A percentile compares a stretch with the other conserved stretches of the same genome.
These are phyloP conservation scores for Tor tambroides DNA, from an alignment of 2,113 vertebrate genomes.

Conservation along the genomic window DNA sequence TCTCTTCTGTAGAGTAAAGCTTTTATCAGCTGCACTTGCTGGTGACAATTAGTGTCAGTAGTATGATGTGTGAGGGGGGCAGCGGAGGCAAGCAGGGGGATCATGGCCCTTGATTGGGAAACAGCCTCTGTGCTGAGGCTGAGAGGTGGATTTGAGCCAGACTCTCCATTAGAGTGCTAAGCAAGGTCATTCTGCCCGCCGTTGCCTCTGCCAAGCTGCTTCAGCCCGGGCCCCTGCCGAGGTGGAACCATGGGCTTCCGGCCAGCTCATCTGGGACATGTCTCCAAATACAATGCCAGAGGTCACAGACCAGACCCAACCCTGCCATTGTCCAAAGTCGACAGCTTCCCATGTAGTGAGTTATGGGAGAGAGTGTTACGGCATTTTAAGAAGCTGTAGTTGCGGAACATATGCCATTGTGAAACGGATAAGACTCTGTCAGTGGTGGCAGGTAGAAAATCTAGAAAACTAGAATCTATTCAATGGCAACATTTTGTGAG, in stretches of 20 bases:
- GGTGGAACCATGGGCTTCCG: not conserved
- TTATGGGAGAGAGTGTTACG: slow-evolving; percentile 15
- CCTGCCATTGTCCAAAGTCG: slow-evolving; percentile 67
- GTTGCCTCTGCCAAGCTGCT: slow-evolving; percentile 68
- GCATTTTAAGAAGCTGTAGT: slow-evolving; percentile 23
- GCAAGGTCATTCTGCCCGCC: slow-evolving; percentile 73
- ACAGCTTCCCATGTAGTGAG: slow-evolving; percentile 33
- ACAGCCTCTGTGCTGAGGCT: slow-evolving; percentile 56
- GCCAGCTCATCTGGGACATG: slow-evolving; percentile 76
- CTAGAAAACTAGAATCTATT: not conserved
- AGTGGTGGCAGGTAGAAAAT: not conserved
- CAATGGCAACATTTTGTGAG: not conserved
- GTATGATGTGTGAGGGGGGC: slow-evolving; percentile 66
- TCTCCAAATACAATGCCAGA: slow-evolving; percentile 72
- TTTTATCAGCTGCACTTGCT: slow-evolving; percentile 63
- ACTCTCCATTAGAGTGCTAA: slow-evolving; percentile 75
- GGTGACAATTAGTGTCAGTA: slow-evolving; percentile 74
- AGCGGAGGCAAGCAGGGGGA: slow-evolving; percentile 66
- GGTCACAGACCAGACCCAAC: slow-evolving; percentile 72
- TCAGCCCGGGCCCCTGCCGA: slow-evolving; percentile 53
- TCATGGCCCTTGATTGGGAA: slow-evolving; percentile 61
- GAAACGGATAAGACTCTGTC: not conserved
- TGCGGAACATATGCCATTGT: not conserved
- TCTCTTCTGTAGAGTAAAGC: slow-evolving; percentile 51
- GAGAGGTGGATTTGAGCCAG: slow-evolving; percentile 75